These are phyloP conservation scores for Whitmania pigra DNA, from an alignment of 1,140 invertebrate genomes.

Conservation along the genomic window DNA sequence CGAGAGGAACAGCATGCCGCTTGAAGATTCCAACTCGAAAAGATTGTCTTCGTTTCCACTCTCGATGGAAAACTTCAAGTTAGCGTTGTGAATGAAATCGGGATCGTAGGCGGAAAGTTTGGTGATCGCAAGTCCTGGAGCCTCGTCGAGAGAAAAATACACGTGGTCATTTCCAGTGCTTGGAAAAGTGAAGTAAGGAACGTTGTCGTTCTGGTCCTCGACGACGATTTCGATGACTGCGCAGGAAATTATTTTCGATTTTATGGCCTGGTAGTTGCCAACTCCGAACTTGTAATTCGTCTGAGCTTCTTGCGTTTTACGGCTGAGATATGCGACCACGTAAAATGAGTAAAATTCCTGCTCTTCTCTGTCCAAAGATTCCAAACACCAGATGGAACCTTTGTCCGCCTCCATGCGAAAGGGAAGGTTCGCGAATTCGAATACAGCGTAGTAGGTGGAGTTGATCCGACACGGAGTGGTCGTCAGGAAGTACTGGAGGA, in stretches of 20 bases:
- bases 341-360: conserved; percentile 7
- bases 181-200: conserved; percentile 32
- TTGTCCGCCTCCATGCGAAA: conserved; percentile 3
- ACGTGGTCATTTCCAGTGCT: conserved; percentile 31
- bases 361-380: conserved; percentile 24
- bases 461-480: not conserved
- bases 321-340: conserved; percentile 16
- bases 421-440: not conserved
- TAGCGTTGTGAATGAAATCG: conserved; percentile 41
- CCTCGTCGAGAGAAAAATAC: conserved; percentile 16
- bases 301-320: not conserved
- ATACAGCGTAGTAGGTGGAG: not conserved
- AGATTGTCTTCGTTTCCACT: conserved; percentile 54
- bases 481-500: not conserved
- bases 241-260: not conserved
- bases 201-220: conserved; percentile 37
- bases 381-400: not conserved
- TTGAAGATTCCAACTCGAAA: conserved; percentile 74
- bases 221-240: conserved; percentile 31
- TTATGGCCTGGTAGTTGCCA: conserved; percentile 66
- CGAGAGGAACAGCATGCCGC: conserved; percentile 56
- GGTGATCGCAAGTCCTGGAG: conserved; percentile 42
- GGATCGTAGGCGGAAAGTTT: conserved; percentile 50
- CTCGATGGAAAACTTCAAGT: conserved; percentile 47
- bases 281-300: not conserved